Percentiles rank a stretch among this genome's conserved stretches.
phyloP scores from a whole-genome alignment of 2,888 invertebrate genomes.

The Esperia sulphurella region DNA sequence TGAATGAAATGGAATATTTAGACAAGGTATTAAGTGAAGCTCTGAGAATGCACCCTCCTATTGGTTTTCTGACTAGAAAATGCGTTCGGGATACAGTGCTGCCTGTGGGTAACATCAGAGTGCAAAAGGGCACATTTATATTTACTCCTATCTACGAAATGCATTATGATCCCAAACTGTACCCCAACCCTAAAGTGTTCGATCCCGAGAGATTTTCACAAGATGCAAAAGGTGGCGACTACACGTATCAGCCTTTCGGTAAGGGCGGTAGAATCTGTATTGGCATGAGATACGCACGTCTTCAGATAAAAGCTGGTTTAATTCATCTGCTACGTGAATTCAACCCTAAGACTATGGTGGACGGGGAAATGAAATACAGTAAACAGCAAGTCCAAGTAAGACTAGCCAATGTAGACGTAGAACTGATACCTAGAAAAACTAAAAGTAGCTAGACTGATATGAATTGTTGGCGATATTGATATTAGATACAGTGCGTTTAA shows the following conservation, averaged over 20 bases:
- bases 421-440: conserved; percentile 12
- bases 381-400: conserved; percentile 17
- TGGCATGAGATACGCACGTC: conserved; percentile 45
- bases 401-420: conserved; percentile 13
- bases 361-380: conserved; percentile 11
- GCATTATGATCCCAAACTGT: conserved; percentile 61
- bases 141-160: conserved; percentile 43
- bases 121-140: conserved; percentile 47
- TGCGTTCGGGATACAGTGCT: conserved; percentile 40
- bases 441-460: not conserved
- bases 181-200: conserved; percentile 60
- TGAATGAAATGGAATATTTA: conserved; percentile 43
- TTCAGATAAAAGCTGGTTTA: conserved; percentile 24
- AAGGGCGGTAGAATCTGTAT: conserved; percentile 63
- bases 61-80: conserved; percentile 37
- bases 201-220: conserved; percentile 55
- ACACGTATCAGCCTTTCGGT: conserved; percentile 62
- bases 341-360: conserved; percentile 13
- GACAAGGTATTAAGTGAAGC: conserved; percentile 45
- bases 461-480: no score
- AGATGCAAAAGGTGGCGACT: conserved; percentile 30
- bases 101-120: conserved; percentile 46
- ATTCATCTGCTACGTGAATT: conserved; percentile 19
- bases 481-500: no score
- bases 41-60: conserved; percentile 45